Percentiles rank a stretch among this genome's conserved stretches.
phyloP scores from a whole-genome alignment of 1,140 invertebrate genomes.

The Meteorus sp. region DNA sequence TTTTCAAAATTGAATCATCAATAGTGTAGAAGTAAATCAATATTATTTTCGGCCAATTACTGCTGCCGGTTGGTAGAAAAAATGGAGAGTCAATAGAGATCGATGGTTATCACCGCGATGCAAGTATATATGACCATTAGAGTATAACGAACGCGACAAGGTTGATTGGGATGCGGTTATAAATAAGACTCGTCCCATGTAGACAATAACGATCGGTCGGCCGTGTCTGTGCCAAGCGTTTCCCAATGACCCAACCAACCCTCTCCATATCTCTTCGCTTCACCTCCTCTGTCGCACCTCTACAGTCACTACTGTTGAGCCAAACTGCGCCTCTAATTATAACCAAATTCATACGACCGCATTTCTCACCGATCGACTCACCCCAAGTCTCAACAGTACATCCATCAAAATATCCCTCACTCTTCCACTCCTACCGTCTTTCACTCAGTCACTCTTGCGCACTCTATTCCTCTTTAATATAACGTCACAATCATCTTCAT shows the following conservation, averaged over 20 bases:
- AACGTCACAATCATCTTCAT: too few species aligned
- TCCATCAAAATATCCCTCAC: not conserved
- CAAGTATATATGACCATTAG: not conserved
- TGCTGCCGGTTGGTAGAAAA: too few species aligned
- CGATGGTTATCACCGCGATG: not conserved
- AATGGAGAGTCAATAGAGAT: not conserved
- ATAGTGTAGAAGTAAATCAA: too few species aligned
- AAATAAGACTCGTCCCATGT: constrained; percentile 23
- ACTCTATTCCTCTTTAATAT: too few species aligned
- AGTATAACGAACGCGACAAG: constrained; percentile 16
- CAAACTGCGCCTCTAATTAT: constrained; percentile 39
- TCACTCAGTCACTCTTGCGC: too few species aligned
- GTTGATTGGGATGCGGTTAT: constrained; percentile 23
- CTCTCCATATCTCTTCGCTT: not conserved
- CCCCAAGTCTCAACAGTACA: constrained; percentile 13
- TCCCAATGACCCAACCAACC: constrained; percentile 32
- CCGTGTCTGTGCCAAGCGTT: constrained; percentile 41
- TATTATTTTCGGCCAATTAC: too few species aligned
- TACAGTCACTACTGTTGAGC: not conserved
- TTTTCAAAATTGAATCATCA: too few species aligned
- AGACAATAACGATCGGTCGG: constrained; percentile 36
- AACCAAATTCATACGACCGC: constrained; percentile 39
- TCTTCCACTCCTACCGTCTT: not conserved
- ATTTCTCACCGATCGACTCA: constrained; percentile 33
- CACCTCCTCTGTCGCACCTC: not conserved